Base-by-base conservation (phyloP, 1,140 invertebrate genomes). In the Pseudomyrmex concolor region DNA sequence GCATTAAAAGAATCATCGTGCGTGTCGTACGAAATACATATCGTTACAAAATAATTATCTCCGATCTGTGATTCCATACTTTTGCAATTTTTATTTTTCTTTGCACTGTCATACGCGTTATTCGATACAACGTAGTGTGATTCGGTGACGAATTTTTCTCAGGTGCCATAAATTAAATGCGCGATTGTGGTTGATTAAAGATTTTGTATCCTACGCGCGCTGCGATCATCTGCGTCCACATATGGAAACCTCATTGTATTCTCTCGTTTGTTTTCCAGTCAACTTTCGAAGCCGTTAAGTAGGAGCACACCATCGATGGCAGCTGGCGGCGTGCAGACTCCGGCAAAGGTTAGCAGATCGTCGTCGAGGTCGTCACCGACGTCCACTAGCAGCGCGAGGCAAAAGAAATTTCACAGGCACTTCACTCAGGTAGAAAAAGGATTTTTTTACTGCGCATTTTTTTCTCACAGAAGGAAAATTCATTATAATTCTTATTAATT, bases 281-380 rank as follows among this genome's bases (percentile, higher is more conserved):
- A 92, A 78, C 91, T 93, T 70, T 92, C 92, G 3, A 94, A 94
- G 48, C 93, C 93, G 68, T 81, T 93, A 57, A 94, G 92, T 77
- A 93, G 91, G 84, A 94, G 93, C 89, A 91, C 92, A 84, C 93
- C 92, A 78, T 92, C 92, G 64, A 94, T 93, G 92, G 90, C 91
- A 84, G 92, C 89, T 86, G 91, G 91, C 83, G 88, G 68, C 63
- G 83, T 64, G 15, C 90, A 90, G 51, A 89, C 92, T 50, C 84
- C 91, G 67, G 86, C 87, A 71, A 90, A 89, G 78, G 87, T 92
- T 84, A 92, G 90, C 84, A 92, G 90, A 89, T 91, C 92, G 55
- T 93, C 93, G 12, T 91, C 91, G 22, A 92, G 90, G 83, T 92
- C 92, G n/a, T 92, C 92, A 62, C 89, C 92, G 72, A 90, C 90